These are phyloP conservation scores for Pterocles orientalis DNA, from an alignment of 2,113 vertebrate genomes.

Conservation along the genomic window DNA sequence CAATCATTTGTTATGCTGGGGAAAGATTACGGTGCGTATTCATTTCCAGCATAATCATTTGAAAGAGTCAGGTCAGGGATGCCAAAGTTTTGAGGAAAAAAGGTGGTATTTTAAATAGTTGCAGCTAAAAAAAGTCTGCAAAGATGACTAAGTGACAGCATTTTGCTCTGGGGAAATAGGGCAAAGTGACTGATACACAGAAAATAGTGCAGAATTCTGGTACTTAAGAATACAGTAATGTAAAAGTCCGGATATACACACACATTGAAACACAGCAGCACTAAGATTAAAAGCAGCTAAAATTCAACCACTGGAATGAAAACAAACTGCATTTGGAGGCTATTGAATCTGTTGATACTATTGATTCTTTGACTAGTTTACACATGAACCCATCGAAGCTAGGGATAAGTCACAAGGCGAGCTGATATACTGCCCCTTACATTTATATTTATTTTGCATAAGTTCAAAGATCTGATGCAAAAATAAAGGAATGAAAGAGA, in stretches of 20 bases:
- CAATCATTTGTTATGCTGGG: conserved; percentile 1
- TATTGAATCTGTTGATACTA: not conserved
- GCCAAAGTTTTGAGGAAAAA: not conserved
- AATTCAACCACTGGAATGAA: not conserved
- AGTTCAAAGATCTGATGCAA: not conserved
- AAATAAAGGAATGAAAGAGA: not conserved
- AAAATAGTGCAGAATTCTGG: not conserved
- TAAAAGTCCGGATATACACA: not conserved
- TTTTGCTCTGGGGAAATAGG: not conserved
- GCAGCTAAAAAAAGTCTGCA: not conserved
- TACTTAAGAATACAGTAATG: not conserved
- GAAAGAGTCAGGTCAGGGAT: not conserved
- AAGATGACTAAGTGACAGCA: not conserved
- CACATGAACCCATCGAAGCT: not conserved
- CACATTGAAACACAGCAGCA: not conserved
- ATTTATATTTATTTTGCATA: not conserved
- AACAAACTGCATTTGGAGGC: not conserved
- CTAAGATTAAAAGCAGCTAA: not conserved
- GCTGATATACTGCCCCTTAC: not conserved
- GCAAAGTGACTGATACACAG: not conserved
- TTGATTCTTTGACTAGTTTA: not conserved
- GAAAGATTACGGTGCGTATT: not conserved
- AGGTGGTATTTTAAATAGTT: not conserved
- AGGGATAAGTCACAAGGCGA: not conserved
- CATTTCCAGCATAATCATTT: not conserved